phyloP scores from a whole-genome alignment of 2,797 vertebrate species.

The Basileuterus tristriatus region DNA sequence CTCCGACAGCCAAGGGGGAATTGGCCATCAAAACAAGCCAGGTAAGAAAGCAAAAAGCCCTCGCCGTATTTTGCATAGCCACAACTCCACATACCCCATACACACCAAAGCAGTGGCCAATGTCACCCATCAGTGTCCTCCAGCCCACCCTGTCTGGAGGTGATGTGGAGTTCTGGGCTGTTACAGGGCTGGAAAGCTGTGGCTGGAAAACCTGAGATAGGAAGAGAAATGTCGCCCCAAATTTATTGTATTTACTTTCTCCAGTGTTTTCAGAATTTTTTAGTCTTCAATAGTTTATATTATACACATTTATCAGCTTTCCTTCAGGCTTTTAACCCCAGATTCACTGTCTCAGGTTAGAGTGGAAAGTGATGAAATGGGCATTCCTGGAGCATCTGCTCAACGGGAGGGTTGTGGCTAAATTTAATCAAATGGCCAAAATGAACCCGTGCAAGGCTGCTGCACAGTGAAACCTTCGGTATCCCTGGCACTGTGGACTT shows the following conservation, averaged over 20 bases:
- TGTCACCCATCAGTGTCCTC: neutral
- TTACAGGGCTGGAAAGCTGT: neutral
- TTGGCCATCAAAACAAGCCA: neutral
- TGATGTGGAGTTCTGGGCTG: neutral
- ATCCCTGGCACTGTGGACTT: neutral
- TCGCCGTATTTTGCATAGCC: neutral
- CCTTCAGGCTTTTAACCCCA: conserved; percentile 52
- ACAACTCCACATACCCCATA: rapidly evolving
- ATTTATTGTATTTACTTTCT: conserved; percentile 67
- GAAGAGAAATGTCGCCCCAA: conserved; percentile 43
- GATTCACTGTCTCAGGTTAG: conserved; percentile 38
- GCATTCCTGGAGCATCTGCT: neutral
- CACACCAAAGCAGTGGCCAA: neutral
- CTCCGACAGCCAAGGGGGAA: rapidly evolving
- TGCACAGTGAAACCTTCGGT: neutral
- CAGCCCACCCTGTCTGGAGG: neutral
- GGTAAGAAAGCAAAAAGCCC: neutral
- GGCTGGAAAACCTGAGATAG: conserved; percentile 27
- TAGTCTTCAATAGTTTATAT: conserved; percentile 49
- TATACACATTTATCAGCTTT: conserved; percentile 60
- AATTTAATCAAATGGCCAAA: neutral
- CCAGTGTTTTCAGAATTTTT: conserved; percentile 55
- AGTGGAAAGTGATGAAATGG: neutral
- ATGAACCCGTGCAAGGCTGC: neutral
- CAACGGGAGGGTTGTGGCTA: neutral